Base-by-base conservation (phyloP, 1,140 invertebrate genomes). In the Pseudobourletiella spinata region DNA sequence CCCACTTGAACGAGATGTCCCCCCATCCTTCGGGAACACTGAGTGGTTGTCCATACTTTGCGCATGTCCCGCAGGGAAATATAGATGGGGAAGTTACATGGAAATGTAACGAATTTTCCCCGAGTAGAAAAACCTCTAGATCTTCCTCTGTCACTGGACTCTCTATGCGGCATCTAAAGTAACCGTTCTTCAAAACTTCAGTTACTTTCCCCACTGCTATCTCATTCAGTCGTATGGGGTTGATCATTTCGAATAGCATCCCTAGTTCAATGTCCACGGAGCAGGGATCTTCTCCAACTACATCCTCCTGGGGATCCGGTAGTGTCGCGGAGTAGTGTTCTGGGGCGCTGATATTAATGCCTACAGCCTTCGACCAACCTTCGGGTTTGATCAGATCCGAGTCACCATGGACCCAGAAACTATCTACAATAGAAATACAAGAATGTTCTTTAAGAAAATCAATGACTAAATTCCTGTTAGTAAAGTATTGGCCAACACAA, bases 171-270 rank as follows among this genome's bases (percentile, higher is more conserved):
- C 30, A 32, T 6, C 3, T 30, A 55, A 55, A 55, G 18, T 35
- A 55, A 4, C 52, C 52, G 39, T 55, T 18, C 29, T 55, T 35
- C 29, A 55, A 35, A 3, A 55, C 52, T 35, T 55, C 22, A 11
- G 26, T 22, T 3, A 55, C 52, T 55, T 32, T 11, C 20, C 4
- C 52, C 14, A 25, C 22, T 4, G 22, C 29, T 3, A 55, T 55
- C 39, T 55, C 52, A 8, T 35, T 24, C n/a, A 24, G 2, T 8
- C 20, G 30, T 2, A 55, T n/a, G 2, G 52, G 52, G 26, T 35
- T 32, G 11, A 55, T 15, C 4, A 55, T 3, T 39, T 55, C 52
- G 25, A 55, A 55, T 14, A 14, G 3, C 52, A 55, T 55, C 11
- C 22, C 4, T 25, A 18, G 2, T 18, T 51, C 14, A 51, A 51